A percentile compares a stretch with the other conserved stretches of the same genome.
Evolutionary conservation across 92 coral and sea anemone genomes (phyloP).

Genomic region (Actinostola sp.): DNA sequence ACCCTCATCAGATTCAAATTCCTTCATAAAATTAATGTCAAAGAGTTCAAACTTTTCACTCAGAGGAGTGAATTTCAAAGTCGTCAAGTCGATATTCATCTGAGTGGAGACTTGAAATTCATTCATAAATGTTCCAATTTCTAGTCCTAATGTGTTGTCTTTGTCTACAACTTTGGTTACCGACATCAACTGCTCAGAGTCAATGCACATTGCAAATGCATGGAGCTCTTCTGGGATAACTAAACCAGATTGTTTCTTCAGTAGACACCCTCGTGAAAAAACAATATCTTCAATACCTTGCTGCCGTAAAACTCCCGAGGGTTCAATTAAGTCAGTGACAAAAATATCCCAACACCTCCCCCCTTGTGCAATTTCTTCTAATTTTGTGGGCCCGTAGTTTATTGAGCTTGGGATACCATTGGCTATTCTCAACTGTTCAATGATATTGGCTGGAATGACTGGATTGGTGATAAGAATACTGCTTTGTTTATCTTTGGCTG

Average conservation of each 20-base stretch:
- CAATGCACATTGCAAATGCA: conserved; percentile 72
- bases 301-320: conserved; percentile 84
- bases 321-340: conserved; percentile 85
- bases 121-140: conserved; percentile 81
- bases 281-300: conserved; percentile 89
- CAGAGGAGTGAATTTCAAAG: conserved; percentile 60
- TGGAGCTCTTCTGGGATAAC: conserved; percentile 73
- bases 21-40: conserved; percentile 62
- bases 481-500: conserved; percentile 53
- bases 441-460: conserved; percentile 26
- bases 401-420: conserved; percentile 40
- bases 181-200: conserved; percentile 63
- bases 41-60: conserved; percentile 64
- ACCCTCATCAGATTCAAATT: conserved; percentile 51
- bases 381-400: conserved; percentile 52
- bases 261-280: conserved; percentile 86
- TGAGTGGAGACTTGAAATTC: conserved; percentile 87
- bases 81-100: conserved; percentile 71
- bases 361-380: conserved; percentile 72
- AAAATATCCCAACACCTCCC: conserved; percentile 73
- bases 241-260: conserved; percentile 48
- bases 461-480: conserved; percentile 58
- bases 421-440: conserved; percentile 37
- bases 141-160: conserved; percentile 83
- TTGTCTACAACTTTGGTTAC: conserved; percentile 63